A percentile compares a stretch with the other conserved stretches of the same genome.
Evolutionary conservation across 2,113 vertebrate genomes (phyloP).

Genomic region (Oreochromis spilurus): DNA sequence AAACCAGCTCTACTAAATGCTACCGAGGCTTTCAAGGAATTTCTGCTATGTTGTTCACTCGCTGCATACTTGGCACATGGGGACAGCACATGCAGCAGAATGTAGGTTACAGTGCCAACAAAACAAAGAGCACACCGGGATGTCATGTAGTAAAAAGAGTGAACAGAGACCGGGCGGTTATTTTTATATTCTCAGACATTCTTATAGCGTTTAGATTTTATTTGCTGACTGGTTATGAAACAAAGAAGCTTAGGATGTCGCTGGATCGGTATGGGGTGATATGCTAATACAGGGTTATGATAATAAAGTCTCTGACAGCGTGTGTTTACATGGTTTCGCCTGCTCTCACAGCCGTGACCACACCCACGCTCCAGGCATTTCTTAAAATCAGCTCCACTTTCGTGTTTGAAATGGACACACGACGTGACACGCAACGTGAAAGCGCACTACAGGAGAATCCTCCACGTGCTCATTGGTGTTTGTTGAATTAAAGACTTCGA

Average conservation of each 20-base stretch:
- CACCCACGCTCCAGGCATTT: neutral
- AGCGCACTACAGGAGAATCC: neutral
- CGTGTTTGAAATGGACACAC: neutral
- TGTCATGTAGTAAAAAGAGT: neutral
- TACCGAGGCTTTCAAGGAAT: neutral
- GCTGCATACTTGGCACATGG: neutral
- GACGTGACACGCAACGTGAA: neutral
- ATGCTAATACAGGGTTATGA: neutral
- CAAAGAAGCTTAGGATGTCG: neutral
- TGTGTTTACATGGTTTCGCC: neutral
- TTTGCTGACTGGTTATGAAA: neutral
- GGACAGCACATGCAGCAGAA: neutral
- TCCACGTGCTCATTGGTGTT: neutral
- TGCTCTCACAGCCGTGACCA: neutral
- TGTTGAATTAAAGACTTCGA: neutral
- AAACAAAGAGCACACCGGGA: neutral
- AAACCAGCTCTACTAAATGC: neutral
- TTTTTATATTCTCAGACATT: neutral
- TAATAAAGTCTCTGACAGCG: neutral
- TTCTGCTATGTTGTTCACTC: neutral
- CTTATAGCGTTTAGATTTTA: neutral
- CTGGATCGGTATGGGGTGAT: neutral
- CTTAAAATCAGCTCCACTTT: neutral
- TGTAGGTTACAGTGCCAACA: neutral
- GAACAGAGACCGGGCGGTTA: accelerated